Evolutionary conservation across 2,113 vertebrate genomes (phyloP), one percentile per base, ranked within the genome.

Genomic region (Macheiramphus alcinus): DNA sequence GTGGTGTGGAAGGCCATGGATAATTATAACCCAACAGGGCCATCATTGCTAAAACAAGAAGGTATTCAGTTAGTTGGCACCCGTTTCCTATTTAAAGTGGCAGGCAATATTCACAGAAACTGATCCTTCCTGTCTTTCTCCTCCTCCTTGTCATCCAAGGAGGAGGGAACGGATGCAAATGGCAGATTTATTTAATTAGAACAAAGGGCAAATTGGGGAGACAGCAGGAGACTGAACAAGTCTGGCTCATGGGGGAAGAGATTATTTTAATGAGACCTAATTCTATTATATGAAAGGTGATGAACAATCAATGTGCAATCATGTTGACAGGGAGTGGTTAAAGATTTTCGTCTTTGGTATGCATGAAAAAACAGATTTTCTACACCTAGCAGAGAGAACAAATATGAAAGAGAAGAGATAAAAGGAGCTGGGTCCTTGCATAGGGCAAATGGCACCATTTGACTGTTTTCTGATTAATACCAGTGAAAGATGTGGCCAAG

Each of bases 201-300:
- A 75, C 22, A n/a, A 75, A 55, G 26, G 45, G 65, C n/a, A 50
- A 47, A 27, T 9, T 48, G 63, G 55, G 43, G 32, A 84, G 55
- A 63, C 40, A 38, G 58, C 11, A 34, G 53, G 53, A 94, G 48
- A 6, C 36, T 36, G 34, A 62, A 70, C 58, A 13, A 90, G 48
- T 27, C 62, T 56, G 8, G 36, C 53, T 62, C 48, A 9, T 0
- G 13, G 5, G 36, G 70, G 36, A 79, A 85, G 36, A 62, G 71
- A 53, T 80, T 55, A 50, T 80, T 93, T 93, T 85, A 68, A 94
- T 85, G 47, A 93, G 42, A 38, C 32, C 58, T 94, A 80, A 90
- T 94, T 83, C 58, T 12, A 3, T 47, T 47, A 62, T 9, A 8
- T 32, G 73, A 36, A 62, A 83, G 42, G 25, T 43, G 61, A 82